Percentiles rank a stretch among this genome's conserved stretches.
phyloP scores from a whole-genome alignment of 2,113 vertebrate genomes.

The Syngnathoides biaculeatus region DNA sequence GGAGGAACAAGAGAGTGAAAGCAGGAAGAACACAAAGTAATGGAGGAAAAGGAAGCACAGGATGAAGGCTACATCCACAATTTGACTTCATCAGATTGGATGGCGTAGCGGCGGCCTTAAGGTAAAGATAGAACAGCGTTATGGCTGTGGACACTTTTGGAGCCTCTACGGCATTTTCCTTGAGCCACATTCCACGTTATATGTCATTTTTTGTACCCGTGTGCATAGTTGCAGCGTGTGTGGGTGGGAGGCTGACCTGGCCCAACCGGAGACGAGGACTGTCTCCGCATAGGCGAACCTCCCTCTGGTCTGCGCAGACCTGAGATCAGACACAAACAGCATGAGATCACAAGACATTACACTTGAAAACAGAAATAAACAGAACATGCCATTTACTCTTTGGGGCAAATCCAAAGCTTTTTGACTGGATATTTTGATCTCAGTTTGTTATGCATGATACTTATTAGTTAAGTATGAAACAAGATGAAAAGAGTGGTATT shows the following conservation, averaged over 20 bases:
- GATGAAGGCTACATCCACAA: slow-evolving; percentile 36
- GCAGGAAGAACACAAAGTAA: slow-evolving; percentile 6
- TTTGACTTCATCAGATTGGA: slow-evolving; percentile 44
- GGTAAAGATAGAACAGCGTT: slow-evolving; percentile 44
- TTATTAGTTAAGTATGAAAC: background rate
- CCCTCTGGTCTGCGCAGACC: slow-evolving; percentile 70
- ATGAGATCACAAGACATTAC: slow-evolving; percentile 5
- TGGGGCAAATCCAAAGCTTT: background rate
- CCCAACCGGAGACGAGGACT: slow-evolving; percentile 53
- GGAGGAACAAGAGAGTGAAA: background rate
- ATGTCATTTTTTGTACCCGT: slow-evolving; percentile 17
- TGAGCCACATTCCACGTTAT: slow-evolving; percentile 36
- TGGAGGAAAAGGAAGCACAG: background rate
- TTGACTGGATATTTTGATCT: background rate
- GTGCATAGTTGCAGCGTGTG: slow-evolving; percentile 20
- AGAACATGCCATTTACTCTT: background rate
- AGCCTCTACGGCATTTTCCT: slow-evolving; percentile 34
- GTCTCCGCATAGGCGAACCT: slow-evolving; percentile 65
- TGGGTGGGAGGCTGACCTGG: slow-evolving; percentile 67
- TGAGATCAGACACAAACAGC: slow-evolving; percentile 29
- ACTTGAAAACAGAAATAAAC: background rate
- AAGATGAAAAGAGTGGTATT: slow-evolving; percentile 1
- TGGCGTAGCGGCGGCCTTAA: slow-evolving; percentile 46
- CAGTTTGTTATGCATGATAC: background rate
- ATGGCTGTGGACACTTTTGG: slow-evolving; percentile 41